phyloP scores from a whole-genome alignment of 2,113 vertebrate species.

The Pachycephala philippinensis region DNA sequence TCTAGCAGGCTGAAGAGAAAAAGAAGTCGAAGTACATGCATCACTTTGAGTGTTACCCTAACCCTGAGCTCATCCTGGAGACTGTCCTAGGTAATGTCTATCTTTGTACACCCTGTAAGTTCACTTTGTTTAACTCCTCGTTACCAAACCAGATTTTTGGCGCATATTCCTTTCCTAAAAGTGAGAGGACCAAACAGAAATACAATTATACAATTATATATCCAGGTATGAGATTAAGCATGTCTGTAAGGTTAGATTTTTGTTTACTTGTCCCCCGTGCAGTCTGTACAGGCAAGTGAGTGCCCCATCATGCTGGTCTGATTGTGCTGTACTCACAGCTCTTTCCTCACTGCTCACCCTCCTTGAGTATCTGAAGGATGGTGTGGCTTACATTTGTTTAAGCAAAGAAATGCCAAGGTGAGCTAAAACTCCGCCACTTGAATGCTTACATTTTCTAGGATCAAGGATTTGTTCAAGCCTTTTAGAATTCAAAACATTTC shows the following conservation, averaged over 20 bases:
- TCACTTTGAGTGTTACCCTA: rapidly evolving
- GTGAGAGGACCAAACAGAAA: neutral
- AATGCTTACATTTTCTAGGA: neutral
- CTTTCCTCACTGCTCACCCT: neutral
- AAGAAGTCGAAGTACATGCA: neutral
- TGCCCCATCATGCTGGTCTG: rapidly evolving
- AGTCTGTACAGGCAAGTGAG: neutral
- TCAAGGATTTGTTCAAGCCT: neutral
- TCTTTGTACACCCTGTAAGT: rapidly evolving
- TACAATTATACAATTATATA: neutral
- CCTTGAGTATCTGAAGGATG: neutral
- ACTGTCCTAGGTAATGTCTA: neutral
- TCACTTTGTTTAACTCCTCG: neutral
- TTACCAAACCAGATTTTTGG: neutral
- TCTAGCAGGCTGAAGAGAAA: neutral
- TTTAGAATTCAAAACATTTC: neutral
- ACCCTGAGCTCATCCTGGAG: neutral
- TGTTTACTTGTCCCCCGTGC: neutral
- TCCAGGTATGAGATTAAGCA: neutral
- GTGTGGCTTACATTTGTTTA: neutral
- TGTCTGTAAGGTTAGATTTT: neutral
- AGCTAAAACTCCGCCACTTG: neutral
- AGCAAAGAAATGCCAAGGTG: neutral
- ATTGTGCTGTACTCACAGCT: neutral
- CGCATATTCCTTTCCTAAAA: neutral